Evolutionary conservation across 1,140 invertebrate species (phyloP).

Genomic region (Tetragnatha versicolor): DNA sequence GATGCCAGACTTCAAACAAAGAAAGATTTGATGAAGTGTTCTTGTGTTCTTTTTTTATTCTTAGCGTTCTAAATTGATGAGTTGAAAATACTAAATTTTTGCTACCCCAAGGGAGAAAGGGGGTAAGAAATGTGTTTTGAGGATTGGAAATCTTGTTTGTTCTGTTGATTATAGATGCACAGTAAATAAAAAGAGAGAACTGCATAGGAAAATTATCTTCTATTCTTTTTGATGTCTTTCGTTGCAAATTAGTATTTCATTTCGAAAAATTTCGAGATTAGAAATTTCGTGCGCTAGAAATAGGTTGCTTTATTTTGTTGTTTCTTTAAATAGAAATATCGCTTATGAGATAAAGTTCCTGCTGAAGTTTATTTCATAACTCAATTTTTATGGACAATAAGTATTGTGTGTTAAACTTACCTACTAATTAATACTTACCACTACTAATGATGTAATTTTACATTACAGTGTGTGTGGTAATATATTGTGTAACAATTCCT

Average conservation of each 20-base stretch:
- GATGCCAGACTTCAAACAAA: slow-evolving; percentile 7
- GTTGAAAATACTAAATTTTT: slow-evolving; percentile 2
- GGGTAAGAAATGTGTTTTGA: not conserved
- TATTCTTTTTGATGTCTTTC: not conserved
- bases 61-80: slow-evolving; percentile 20
- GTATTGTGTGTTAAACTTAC: too few species aligned
- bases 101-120: not conserved
- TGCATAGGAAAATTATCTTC: not conserved
- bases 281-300: not conserved
- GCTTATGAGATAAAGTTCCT: too few species aligned
- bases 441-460: too few species aligned
- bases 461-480: too few species aligned
- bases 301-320: not conserved
- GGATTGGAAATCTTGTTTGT: not conserved
- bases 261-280: not conserved
- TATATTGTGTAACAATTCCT: too few species aligned
- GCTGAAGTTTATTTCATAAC: too few species aligned
- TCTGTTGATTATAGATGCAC: not conserved
- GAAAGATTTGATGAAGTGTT: slow-evolving; percentile 18
- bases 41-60: not conserved
- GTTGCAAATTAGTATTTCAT: not conserved
- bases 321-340: not conserved
- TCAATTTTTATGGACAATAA: too few species aligned
- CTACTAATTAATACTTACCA: too few species aligned
- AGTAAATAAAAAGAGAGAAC: not conserved